Base-by-base conservation (phyloP, 2,888 invertebrate species). In the Hedychridium roseum region DNA sequence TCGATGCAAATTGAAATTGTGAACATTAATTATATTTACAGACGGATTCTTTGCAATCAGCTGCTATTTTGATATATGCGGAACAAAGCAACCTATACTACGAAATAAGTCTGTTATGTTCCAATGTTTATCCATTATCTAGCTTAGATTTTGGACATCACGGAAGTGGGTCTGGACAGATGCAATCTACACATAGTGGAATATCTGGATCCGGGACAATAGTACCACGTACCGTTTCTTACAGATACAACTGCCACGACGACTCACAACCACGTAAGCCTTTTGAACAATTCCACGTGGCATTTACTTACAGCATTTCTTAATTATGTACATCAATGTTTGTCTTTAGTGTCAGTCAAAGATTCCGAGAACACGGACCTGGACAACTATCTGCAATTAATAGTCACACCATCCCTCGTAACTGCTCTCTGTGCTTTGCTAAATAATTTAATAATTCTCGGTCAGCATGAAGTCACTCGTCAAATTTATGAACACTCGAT, bases 371-470 rank as follows among this genome's bases (percentile, higher is more conserved):
- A 53, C n/a, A 62, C 58, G 1, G 66, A 64, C 0, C 50, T 61
- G 28, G 70, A 72, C 7, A 61, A 61, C 54, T 59, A 54, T 37
- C 55, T 67, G 11, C 60, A 70, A 27, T 66, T 74, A 18, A 64
- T 81, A 30, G 73, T 80, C 1, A 82, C 83, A 3, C 82, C 83
- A 4, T 69, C 71, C n/a, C 68, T 84, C 7, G 73, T 84, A 17
- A 82, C 79, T 60, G 67, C 79, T 9, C 53, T 79, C 18, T 78
- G 80, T 31, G 70, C 69, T 51, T 74, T 84, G 43, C 59, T 84
- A 6, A 75, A 78, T 52, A 82, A 82, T 67, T 65, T 83, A 31
- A 65, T 82, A 34, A 65, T 70, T 11, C 57, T 83, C 17, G 76
- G 79, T 23, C 73, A 79, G 28, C 73, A 78, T 15, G 74, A 79